phyloP scores from a whole-genome alignment of 2,113 vertebrate species.

The Laticauda laticaudata region DNA sequence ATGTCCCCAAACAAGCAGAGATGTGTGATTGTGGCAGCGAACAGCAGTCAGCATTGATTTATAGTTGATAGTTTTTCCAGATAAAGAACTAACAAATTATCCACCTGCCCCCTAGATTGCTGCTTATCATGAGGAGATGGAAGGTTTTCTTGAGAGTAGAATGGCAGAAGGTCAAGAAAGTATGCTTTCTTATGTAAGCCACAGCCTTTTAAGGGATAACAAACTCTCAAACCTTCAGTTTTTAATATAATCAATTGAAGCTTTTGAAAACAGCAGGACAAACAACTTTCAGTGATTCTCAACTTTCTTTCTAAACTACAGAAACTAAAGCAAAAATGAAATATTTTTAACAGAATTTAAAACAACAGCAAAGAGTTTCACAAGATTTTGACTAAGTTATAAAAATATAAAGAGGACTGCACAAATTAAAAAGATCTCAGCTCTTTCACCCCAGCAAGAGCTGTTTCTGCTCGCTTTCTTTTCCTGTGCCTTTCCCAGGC shows the following conservation, averaged over 20 bases:
- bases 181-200: not conserved
- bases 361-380: not conserved
- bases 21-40: not conserved
- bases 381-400: not conserved
- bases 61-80: not conserved
- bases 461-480: too few relatives aligned
- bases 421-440: not conserved
- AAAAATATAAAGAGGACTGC: not conserved
- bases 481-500: too few relatives aligned
- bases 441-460: too few relatives aligned
- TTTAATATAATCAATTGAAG: not conserved
- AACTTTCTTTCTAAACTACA: not conserved
- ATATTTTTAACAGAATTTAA: not conserved
- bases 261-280: not conserved
- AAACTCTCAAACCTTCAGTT: not conserved
- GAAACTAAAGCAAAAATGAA: not conserved
- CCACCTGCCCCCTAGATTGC: not conserved
- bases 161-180: not conserved
- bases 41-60: not conserved
- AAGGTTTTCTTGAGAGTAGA: not conserved
- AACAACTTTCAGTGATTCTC: not conserved
- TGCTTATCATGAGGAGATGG: not conserved
- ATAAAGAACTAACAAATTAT: not conserved
- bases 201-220: not conserved
- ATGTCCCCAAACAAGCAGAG: not conserved